These are phyloP conservation scores for Sebastes miniatus DNA, from an alignment of 2,797 vertebrate species.

Conservation along the genomic window DNA sequence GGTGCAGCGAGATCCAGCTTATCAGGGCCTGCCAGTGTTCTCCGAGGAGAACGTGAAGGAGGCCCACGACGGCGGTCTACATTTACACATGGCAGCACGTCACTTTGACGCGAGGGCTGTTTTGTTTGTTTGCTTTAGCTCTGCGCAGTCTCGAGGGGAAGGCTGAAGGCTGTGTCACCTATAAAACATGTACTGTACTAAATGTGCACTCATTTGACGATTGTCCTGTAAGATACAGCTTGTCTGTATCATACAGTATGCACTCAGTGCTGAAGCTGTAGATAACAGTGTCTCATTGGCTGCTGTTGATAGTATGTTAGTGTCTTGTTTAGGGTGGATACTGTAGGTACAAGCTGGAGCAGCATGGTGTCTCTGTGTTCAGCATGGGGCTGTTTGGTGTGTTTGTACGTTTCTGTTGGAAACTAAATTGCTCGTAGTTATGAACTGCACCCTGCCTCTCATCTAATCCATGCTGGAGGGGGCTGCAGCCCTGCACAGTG, in stretches of 20 bases:
- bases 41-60: constrained; percentile 40
- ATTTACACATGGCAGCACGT: constrained; percentile 27
- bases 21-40: constrained; percentile 53
- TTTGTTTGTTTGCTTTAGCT: constrained; percentile 44
- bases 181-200: constrained; percentile 20
- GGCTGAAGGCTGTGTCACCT: constrained; percentile 15
- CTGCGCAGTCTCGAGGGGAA: neutral
- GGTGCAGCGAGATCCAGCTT: constrained; percentile 41
- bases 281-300: constrained; percentile 43
- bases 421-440: neutral
- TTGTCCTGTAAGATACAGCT: constrained; percentile 22
- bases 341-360: constrained; percentile 25
- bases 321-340: constrained; percentile 34
- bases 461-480: neutral
- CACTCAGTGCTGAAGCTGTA: neutral
- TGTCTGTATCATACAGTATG: constrained; percentile 27
- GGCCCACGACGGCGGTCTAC: constrained; percentile 27
- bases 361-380: constrained; percentile 15
- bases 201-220: constrained; percentile 20
- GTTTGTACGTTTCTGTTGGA: constrained; percentile 22
- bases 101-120: constrained; percentile 41
- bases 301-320: constrained; percentile 31
- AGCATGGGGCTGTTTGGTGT: constrained; percentile 8
- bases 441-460: neutral
- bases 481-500: neutral